Percentiles rank a stretch among this genome's conserved stretches.
phyloP scores from a whole-genome alignment of 2,113 vertebrate species.

The Burhinus oedicnemus region DNA sequence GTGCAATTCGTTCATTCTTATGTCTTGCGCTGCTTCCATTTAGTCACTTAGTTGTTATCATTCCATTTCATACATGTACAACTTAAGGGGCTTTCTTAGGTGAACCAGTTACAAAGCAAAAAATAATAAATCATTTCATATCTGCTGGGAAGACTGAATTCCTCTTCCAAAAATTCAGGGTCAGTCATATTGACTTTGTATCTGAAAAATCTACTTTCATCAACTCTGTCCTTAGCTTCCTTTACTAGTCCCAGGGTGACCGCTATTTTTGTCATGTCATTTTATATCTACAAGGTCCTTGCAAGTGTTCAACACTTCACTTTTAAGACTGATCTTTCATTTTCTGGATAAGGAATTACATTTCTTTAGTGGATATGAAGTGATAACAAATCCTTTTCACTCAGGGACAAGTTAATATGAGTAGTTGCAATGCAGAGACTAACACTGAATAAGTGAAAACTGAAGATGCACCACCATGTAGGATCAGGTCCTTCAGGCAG shows the following conservation, averaged over 20 bases:
- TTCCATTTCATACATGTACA: background rate
- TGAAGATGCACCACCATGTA: background rate
- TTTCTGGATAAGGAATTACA: slow-evolving; percentile 24
- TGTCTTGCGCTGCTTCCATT: background rate
- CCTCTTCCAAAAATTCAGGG: background rate
- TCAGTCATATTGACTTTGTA: background rate
- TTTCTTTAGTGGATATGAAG: background rate
- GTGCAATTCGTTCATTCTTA: background rate
- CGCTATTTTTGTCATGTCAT: slow-evolving; percentile 1
- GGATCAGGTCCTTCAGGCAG: background rate
- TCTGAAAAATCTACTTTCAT: background rate
- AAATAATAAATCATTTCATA: background rate
- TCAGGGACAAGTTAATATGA: background rate
- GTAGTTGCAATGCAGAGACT: background rate
- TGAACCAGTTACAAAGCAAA: background rate
- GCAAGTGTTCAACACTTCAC: background rate
- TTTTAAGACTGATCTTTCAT: slow-evolving; percentile 12
- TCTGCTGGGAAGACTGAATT: slow-evolving; percentile 9
- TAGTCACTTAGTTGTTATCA: background rate
- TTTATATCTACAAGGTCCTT: slow-evolving; percentile 9
- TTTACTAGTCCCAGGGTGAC: background rate
- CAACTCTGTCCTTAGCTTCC: background rate
- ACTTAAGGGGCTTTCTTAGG: background rate
- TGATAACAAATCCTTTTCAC: slow-evolving; percentile 10
- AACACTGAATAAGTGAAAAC: background rate